Percentiles rank a stretch among this genome's conserved stretches.
These are phyloP conservation scores for Drosophila hamatofila DNA, from an alignment of 2,888 invertebrate species.

Conservation along the genomic window DNA sequence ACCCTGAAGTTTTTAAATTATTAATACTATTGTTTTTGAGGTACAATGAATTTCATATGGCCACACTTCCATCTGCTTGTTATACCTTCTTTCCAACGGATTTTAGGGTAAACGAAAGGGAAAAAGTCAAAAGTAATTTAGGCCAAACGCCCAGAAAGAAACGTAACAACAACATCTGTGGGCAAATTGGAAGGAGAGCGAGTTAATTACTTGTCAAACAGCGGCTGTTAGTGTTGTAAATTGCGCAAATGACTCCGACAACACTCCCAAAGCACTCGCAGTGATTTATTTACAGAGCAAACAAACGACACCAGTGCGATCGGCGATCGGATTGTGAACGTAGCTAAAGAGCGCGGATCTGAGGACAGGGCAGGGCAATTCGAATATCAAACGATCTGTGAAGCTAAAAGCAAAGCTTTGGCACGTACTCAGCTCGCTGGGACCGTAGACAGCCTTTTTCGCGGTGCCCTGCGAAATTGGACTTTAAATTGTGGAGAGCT, in stretches of 20 bases:
- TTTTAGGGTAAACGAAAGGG: too few relatives aligned
- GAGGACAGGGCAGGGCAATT: slow-evolving; percentile 29
- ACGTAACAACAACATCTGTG: slow-evolving; percentile 3
- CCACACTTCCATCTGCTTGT: neutral
- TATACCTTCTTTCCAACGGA: neutral
- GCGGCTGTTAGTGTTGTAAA: slow-evolving; percentile 72
- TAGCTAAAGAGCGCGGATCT: neutral
- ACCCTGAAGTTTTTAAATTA: too few relatives aligned
- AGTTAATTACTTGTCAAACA: slow-evolving; percentile 80
- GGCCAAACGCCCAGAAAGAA: slow-evolving; percentile 2
- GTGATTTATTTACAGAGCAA: slow-evolving; percentile 78
- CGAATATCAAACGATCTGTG: slow-evolving; percentile 76
- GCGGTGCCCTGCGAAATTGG: slow-evolving; percentile 11
- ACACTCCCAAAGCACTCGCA: slow-evolving; percentile 39
- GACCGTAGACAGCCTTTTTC: neutral
- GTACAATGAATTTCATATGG: too few relatives aligned
- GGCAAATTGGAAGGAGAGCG: slow-evolving; percentile 31
- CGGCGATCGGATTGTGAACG: neutral
- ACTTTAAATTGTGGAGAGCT: slow-evolving; percentile 39
- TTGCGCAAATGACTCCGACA: slow-evolving; percentile 64
- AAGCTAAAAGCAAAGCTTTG: slow-evolving; percentile 59
- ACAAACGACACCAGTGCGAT: slow-evolving; percentile 42
- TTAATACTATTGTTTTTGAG: too few relatives aligned
- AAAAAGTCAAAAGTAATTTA: slow-evolving; percentile 1
- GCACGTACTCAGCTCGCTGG: slow-evolving; percentile 58